Conservation (phyloP, 2,113 vertebrate species). For the Hydrolagus affinis region DNA sequence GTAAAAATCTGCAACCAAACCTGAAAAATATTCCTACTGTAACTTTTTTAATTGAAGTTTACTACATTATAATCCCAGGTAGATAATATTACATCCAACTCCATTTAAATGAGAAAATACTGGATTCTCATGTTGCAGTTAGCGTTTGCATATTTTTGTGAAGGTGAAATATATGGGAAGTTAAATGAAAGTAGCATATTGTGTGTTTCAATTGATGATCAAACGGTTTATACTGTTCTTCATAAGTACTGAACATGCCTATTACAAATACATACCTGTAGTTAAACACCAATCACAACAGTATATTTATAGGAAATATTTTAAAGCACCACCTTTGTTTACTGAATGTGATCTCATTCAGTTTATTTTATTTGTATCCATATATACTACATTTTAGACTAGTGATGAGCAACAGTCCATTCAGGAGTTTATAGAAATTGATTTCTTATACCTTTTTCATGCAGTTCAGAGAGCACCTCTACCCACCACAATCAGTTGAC, state of each 20-base stretch:
- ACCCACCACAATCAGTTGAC: conserved; percentile 1
- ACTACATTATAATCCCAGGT: neutral
- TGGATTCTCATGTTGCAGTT: neutral
- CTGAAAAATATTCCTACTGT: neutral
- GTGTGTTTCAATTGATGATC: neutral
- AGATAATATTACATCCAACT: neutral
- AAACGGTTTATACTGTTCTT: neutral
- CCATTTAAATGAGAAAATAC: neutral
- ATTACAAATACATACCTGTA: neutral
- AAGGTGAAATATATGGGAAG: neutral
- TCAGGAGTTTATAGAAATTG: conserved; percentile 19
- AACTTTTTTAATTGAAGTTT: neutral
- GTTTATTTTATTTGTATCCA: conserved; percentile 13
- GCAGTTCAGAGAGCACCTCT: neutral
- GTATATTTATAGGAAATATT: neutral
- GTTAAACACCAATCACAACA: neutral
- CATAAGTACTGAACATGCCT: neutral
- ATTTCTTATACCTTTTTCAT: neutral
- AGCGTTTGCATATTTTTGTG: neutral
- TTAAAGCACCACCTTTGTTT: neutral
- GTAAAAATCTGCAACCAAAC: neutral
- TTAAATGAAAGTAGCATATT: neutral
- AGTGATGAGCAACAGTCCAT: neutral
- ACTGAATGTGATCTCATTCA: neutral
- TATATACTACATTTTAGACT: neutral